Evolutionary conservation across 2,113 vertebrate genomes (phyloP).

Genomic region (Himantopus leucocephalus): DNA sequence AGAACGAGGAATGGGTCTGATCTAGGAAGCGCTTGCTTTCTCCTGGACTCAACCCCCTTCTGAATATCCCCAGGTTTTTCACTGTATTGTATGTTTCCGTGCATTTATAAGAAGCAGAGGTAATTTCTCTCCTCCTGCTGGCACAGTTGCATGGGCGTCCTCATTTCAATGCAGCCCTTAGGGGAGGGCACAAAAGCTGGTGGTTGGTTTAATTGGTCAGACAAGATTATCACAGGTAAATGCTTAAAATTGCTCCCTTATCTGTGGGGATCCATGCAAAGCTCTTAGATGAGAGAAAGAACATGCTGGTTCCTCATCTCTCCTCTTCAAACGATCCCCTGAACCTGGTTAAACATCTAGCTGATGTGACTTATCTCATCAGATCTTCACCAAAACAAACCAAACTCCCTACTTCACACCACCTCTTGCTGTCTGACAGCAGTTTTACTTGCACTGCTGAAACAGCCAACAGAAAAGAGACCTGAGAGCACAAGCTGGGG

Average conservation of each 20-base stretch:
- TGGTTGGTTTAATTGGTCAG: background rate
- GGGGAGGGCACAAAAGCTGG: background rate
- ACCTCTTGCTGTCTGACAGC: background rate
- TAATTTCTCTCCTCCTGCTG: background rate
- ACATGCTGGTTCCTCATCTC: background rate
- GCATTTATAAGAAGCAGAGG: background rate
- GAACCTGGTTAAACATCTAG: background rate
- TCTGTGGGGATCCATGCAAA: background rate
- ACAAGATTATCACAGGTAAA: background rate
- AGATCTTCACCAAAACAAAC: background rate
- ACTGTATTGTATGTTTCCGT: background rate
- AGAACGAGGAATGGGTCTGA: background rate
- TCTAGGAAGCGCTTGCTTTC: background rate
- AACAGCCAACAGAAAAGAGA: background rate
- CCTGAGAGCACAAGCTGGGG: background rate
- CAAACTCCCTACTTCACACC: background rate
- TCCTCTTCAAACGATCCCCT: background rate
- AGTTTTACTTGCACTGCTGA: background rate
- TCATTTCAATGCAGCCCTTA: background rate
- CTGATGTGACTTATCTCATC: background rate
- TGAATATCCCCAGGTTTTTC: background rate
- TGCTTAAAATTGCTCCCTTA: background rate
- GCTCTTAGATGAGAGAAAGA: background rate
- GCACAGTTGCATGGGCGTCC: fast-evolving
- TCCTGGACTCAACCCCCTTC: background rate